A percentile compares a stretch with the other conserved stretches of the same genome.
phyloP scores from a whole-genome alignment of 2,888 invertebrate species.

The Ariolimax columbianus region DNA sequence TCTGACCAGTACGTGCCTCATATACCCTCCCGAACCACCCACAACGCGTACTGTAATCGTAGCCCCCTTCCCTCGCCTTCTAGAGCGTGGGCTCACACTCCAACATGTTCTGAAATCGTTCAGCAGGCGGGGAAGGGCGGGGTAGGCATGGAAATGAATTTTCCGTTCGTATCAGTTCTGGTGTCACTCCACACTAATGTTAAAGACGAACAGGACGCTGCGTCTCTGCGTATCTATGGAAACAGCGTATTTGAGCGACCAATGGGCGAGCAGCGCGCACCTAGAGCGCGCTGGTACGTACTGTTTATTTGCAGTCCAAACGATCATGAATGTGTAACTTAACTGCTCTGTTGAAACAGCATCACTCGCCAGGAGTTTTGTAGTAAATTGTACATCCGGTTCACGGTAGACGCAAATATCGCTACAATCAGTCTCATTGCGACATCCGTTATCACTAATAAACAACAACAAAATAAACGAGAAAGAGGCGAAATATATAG shows the following conservation, averaged over 20 bases:
- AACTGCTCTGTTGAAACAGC: too few species aligned
- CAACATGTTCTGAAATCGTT: background rate
- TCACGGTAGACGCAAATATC: too few species aligned
- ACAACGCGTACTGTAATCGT: background rate
- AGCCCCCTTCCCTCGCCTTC: background rate
- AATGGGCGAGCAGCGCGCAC: background rate
- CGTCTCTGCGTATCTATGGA: background rate
- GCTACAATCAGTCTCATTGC: too few species aligned
- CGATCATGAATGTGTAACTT: too few species aligned
- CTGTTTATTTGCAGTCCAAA: too few species aligned
- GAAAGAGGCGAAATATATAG: too few species aligned
- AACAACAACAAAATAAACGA: too few species aligned
- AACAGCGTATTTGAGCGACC: background rate
- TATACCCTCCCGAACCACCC: background rate
- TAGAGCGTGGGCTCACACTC: background rate
- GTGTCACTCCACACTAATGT: background rate
- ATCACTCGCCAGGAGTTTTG: too few species aligned
- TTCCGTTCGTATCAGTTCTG: background rate
- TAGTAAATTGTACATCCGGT: too few species aligned
- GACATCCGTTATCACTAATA: too few species aligned
- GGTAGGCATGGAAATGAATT: background rate
- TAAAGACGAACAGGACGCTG: background rate
- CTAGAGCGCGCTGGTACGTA: background rate
- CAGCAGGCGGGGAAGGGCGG: background rate
- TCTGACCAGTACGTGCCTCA: background rate